phyloP scores from a whole-genome alignment of 1,140 invertebrate genomes.

The Drosophila pectinifera region DNA sequence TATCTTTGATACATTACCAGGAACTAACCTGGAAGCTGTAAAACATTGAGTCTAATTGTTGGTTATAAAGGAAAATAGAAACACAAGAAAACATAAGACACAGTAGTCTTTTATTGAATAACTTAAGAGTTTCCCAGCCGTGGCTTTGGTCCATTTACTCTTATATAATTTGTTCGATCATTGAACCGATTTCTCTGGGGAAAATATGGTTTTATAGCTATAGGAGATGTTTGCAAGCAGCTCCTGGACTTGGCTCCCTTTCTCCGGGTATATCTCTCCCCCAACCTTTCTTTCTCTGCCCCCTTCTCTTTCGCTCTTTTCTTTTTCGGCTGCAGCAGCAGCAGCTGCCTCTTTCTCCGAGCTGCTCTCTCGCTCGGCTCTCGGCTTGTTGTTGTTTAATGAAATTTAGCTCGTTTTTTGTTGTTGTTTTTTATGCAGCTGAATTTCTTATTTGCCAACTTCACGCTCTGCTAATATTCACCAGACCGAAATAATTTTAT shows the following conservation, averaged over 20 bases:
- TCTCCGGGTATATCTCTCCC: slow-evolving; percentile 7
- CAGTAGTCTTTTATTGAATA: slow-evolving; percentile 2
- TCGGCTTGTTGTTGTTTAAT: slow-evolving; percentile 65
- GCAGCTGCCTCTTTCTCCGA: slow-evolving; percentile 52
- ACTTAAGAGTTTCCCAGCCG: not conserved
- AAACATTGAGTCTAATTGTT: slow-evolving; percentile 2
- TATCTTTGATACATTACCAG: not conserved
- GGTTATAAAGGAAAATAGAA: slow-evolving; percentile 3
- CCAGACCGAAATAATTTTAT: slow-evolving; percentile 85
- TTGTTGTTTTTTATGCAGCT: slow-evolving; percentile 65
- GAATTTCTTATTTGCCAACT: slow-evolving; percentile 84
- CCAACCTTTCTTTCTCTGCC: slow-evolving; percentile 18
- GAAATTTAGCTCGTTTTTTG: slow-evolving; percentile 71
- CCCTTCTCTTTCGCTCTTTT: slow-evolving; percentile 10
- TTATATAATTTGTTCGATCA: slow-evolving; percentile 12
- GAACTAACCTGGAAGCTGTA: slow-evolving; percentile 2
- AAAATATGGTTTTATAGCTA: not conserved
- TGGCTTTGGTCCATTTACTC: slow-evolving; percentile 1
- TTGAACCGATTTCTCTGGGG: slow-evolving; percentile 12
- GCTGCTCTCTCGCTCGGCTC: slow-evolving; percentile 27
- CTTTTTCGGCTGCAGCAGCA: slow-evolving; percentile 23
- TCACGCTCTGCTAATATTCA: slow-evolving; percentile 85
- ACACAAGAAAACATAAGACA: not conserved
- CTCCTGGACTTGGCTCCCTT: slow-evolving; percentile 2
- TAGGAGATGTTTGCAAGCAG: not conserved